phyloP scores from a whole-genome alignment of 2,797 vertebrate species.

The Phataginus tricuspis region DNA sequence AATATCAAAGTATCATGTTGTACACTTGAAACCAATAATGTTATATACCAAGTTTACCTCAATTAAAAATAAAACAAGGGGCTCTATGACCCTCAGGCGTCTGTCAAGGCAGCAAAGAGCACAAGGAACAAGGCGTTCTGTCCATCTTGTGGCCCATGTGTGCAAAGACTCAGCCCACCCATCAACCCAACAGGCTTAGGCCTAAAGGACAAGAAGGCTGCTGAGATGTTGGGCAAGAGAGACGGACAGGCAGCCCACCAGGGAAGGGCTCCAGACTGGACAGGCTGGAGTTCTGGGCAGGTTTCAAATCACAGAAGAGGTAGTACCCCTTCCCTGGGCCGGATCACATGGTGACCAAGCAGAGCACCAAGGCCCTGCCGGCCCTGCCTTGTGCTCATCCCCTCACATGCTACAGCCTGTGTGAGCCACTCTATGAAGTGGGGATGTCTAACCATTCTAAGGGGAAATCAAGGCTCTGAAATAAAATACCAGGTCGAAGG shows the following conservation, averaged over 20 bases:
- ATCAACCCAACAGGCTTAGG: neutral
- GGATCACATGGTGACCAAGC: neutral
- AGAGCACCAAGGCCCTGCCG: neutral
- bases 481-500: neutral
- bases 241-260: no score
- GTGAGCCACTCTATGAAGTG: neutral
- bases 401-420: neutral
- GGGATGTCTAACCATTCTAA: neutral
- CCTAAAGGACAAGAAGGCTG: neutral
- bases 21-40: neutral
- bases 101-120: neutral
- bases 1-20: neutral
- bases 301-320: neutral
- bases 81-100: neutral
- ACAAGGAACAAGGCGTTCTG: neutral
- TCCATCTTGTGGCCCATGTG: neutral
- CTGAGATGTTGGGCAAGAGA: no score
- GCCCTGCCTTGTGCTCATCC: neutral
- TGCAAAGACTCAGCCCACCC: neutral
- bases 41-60: neutral
- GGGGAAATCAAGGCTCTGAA: constrained; percentile 13
- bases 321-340: neutral
- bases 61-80: neutral
- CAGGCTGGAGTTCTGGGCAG: neutral
- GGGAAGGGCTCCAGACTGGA: neutral